Evolutionary conservation across 2,113 vertebrate genomes (phyloP).

Genomic region (Mola mola): DNA sequence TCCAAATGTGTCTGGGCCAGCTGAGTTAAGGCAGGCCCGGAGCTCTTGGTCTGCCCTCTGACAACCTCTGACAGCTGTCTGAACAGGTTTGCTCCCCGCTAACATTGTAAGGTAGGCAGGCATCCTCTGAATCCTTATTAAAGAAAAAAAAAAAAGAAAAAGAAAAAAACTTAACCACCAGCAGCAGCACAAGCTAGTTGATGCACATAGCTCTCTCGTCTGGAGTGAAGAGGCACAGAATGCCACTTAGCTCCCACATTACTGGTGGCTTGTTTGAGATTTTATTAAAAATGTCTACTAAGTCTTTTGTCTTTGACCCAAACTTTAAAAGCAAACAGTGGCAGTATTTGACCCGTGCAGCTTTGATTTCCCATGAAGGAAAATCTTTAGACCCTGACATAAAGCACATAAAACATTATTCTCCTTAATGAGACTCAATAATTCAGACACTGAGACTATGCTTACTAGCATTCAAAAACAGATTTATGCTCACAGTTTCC

Average conservation of each 20-base stretch:
- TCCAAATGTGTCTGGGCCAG: slow-evolving; percentile 47
- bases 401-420: slow-evolving; percentile 4
- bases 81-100: slow-evolving; percentile 60
- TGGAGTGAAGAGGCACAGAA: too few species aligned
- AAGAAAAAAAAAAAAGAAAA: slow-evolving; percentile 14
- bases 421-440: neutral
- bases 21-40: slow-evolving; percentile 46
- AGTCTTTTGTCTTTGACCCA: too few species aligned
- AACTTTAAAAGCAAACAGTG: slow-evolving; percentile 18
- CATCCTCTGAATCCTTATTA: slow-evolving; percentile 43
- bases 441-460: slow-evolving; percentile 9
- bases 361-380: slow-evolving; percentile 9
- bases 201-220: slow-evolving; percentile 3
- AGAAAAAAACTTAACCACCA: too few species aligned
- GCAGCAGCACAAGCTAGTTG: neutral
- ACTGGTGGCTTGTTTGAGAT: too few species aligned
- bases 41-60: slow-evolving; percentile 56
- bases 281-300: too few species aligned
- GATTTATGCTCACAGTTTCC: neutral
- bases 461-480: slow-evolving; percentile 2
- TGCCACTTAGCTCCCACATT: too few species aligned
- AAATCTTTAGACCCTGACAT: too few species aligned
- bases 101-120: slow-evolving; percentile 43
- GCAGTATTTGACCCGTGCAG: neutral
- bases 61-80: slow-evolving; percentile 73